phyloP scores from a whole-genome alignment of 2,888 invertebrate genomes.

The Rhingia campestris region DNA sequence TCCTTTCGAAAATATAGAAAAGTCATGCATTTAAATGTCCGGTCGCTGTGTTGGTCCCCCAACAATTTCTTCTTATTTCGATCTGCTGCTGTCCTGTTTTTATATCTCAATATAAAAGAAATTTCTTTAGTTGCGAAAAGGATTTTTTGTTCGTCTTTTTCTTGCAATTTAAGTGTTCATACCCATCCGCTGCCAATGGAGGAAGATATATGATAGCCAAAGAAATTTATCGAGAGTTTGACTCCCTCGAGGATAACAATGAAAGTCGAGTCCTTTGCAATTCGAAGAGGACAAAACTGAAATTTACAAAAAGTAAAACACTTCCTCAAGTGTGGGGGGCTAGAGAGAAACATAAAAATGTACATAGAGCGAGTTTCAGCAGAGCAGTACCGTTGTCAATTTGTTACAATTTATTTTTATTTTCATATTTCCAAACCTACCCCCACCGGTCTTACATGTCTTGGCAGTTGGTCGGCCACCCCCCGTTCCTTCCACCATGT shows the following conservation, averaged over 20 bases:
- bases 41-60: constrained; percentile 8
- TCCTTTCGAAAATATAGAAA: constrained; percentile 8
- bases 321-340: constrained; percentile 23
- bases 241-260: constrained; percentile 65
- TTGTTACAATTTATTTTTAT: constrained; percentile 74
- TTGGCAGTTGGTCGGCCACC: constrained; percentile 3
- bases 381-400: constrained; percentile 66
- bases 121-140: constrained; percentile 49
- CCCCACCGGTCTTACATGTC: neutral
- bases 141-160: neutral
- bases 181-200: constrained; percentile 62
- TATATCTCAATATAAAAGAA: constrained; percentile 65
- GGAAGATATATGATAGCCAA: constrained; percentile 71
- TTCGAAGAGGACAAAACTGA: constrained; percentile 52
- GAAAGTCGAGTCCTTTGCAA: constrained; percentile 69
- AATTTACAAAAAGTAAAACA: constrained; percentile 11
- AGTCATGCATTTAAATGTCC: constrained; percentile 63
- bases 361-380: constrained; percentile 53
- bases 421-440: constrained; percentile 64
- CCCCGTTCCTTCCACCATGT: constrained; percentile 11
- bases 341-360: constrained; percentile 55
- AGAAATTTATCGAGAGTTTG: constrained; percentile 72
- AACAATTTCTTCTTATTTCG: constrained; percentile 7
- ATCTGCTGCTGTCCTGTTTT: constrained; percentile 34
- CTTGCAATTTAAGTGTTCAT: constrained; percentile 29